Conservation (phyloP, 2,797 vertebrate genomes). For the Pterois miles region DNA sequence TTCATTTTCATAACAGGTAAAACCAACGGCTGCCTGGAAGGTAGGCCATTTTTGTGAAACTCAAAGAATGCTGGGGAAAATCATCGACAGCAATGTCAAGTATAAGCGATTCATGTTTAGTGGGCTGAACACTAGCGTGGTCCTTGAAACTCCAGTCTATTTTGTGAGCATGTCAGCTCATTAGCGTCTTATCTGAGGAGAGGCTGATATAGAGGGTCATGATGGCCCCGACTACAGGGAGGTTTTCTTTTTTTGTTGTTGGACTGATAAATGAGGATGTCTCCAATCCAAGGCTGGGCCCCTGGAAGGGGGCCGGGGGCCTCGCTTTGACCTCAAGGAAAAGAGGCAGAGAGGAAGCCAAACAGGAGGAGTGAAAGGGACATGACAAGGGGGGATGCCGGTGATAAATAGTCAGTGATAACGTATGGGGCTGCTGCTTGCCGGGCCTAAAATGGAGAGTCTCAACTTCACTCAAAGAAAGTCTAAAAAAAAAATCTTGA, state of each 20-base stretch:
- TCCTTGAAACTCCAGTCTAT: slow-evolving; percentile 20
- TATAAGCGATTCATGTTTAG: not conserved
- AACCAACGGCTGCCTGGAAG: not conserved
- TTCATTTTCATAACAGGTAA: not conserved
- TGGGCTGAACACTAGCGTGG: not conserved
- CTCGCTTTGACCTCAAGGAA: slow-evolving; percentile 43
- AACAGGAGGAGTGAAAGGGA: slow-evolving; percentile 46
- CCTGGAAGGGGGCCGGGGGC: not conserved
- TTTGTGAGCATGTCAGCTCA: slow-evolving; percentile 43
- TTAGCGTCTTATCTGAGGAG: slow-evolving; percentile 59
- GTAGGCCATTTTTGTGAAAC: not conserved
- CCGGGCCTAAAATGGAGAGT: slow-evolving; percentile 5
- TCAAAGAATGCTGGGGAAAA: not conserved
- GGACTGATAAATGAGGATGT: slow-evolving; percentile 47
- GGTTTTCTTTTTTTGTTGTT: slow-evolving; percentile 4
- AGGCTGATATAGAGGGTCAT: slow-evolving; percentile 53
- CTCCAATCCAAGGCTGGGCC: slow-evolving; percentile 43
- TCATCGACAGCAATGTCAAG: not conserved
- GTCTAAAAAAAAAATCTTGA: not conserved
- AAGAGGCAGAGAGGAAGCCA: slow-evolving; percentile 37
- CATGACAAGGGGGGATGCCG: slow-evolving; percentile 21
- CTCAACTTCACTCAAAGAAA: not conserved
- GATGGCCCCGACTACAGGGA: slow-evolving; percentile 50
- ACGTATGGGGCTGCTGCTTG: slow-evolving; percentile 10
- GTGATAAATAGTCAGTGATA: slow-evolving; percentile 45